These are phyloP conservation scores for Oxycera nigricornis DNA, from an alignment of 2,888 invertebrate species.

Conservation along the genomic window DNA sequence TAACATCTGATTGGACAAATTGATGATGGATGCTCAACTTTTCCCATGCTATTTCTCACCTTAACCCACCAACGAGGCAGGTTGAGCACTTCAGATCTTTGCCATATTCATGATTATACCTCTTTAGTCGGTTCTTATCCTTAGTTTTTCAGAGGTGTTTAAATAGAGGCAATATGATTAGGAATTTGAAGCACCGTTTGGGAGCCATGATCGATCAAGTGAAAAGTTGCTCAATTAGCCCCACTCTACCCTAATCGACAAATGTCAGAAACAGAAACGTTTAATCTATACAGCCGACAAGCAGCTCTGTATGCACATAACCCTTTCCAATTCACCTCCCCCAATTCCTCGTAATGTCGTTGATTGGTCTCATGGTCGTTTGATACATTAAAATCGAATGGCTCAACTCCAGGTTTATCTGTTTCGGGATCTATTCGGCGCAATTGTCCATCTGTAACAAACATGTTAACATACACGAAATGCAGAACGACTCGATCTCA, in stretches of 20 bases:
- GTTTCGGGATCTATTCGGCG: constrained; percentile 66
- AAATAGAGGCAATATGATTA: not conserved
- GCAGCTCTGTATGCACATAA: not conserved
- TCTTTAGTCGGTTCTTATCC: not conserved
- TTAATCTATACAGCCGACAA: no score
- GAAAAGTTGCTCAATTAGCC: not conserved
- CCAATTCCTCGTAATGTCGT: constrained; percentile 74
- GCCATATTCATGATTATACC: not conserved
- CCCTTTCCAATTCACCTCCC: constrained; percentile 62
- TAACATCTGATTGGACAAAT: no score
- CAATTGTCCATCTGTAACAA: constrained; percentile 68
- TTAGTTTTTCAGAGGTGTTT: no score
- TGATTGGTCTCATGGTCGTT: constrained; percentile 71
- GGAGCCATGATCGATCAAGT: not conserved
- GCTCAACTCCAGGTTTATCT: constrained; percentile 64
- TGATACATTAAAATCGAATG: constrained; percentile 72
- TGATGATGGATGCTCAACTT: no score
- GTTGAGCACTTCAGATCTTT: no score
- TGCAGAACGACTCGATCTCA: not conserved
- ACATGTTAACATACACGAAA: not conserved
- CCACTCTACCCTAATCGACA: no score
- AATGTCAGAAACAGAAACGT: not conserved
- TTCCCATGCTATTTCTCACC: no score
- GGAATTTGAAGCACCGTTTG: not conserved
- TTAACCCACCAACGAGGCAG: no score